A percentile compares a stretch with the other conserved stretches of the same genome.
phyloP scores from a whole-genome alignment of 1,140 invertebrate species.

The Latrodectus geometricus region DNA sequence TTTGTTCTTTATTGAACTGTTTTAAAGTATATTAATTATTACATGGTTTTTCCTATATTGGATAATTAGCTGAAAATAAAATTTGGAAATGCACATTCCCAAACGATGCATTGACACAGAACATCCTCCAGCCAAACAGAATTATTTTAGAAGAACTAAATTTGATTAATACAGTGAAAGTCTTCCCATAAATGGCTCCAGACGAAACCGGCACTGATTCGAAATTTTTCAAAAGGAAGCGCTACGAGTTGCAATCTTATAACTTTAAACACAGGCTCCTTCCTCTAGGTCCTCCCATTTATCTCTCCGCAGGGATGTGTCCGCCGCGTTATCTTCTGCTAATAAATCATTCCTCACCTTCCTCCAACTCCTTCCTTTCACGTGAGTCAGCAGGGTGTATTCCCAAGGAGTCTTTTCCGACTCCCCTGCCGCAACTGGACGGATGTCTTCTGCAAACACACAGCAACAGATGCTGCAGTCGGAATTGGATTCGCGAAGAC shows the following conservation, averaged over 20 bases:
- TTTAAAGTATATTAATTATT: no score
- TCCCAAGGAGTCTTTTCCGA: not conserved
- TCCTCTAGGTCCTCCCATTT: not conserved
- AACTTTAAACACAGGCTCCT: not conserved
- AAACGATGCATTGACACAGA: no score
- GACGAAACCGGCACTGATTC: no score
- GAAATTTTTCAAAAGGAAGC: no score
- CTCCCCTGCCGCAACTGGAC: not conserved
- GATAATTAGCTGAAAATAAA: no score
- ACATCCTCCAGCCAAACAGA: no score
- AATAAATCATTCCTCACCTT: conserved; percentile 4
- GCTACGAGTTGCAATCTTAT: not conserved
- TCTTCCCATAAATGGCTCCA: no score
- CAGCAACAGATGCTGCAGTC: not conserved
- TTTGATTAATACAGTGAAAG: no score
- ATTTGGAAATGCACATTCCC: no score
- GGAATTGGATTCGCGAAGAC: not conserved
- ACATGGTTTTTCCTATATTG: no score
- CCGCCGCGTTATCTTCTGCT: not conserved
- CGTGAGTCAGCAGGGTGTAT: conserved; percentile 3
- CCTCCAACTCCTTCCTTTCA: not conserved
- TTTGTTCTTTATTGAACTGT: no score
- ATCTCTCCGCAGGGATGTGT: not conserved
- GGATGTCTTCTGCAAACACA: not conserved
- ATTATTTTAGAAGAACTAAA: no score